Percentiles rank a stretch among this genome's conserved stretches.
These are phyloP conservation scores for Caenorhabditis sp. DNA, from an alignment of 2,888 invertebrate species.

Conservation along the genomic window DNA sequence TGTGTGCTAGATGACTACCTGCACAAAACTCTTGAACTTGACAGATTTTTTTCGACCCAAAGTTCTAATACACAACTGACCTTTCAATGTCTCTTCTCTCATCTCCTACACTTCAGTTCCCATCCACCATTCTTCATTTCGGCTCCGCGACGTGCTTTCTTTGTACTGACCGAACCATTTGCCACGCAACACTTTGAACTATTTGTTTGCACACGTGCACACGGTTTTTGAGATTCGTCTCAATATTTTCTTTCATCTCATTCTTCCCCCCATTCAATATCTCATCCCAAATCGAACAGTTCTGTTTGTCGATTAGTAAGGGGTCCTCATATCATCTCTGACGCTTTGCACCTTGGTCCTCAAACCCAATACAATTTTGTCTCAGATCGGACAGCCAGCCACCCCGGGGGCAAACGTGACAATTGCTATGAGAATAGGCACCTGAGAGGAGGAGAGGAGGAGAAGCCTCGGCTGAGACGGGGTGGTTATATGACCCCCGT, in stretches of 20 bases:
- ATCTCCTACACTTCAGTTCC: not conserved
- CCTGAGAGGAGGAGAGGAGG: not conserved
- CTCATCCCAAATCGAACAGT: too few species aligned
- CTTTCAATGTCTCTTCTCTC: not conserved
- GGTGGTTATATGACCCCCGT: slow-evolving; percentile 33
- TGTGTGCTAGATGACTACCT: too few species aligned
- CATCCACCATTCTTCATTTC: not conserved
- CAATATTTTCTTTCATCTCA: too few species aligned
- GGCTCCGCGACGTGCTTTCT: not conserved
- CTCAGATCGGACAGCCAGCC: slow-evolving; percentile 57
- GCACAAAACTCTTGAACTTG: too few species aligned
- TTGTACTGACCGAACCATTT: slow-evolving; percentile 58
- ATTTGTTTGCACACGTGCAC: slow-evolving; percentile 60
- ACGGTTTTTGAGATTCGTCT: slow-evolving; percentile 30
- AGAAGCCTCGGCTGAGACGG: slow-evolving; percentile 33
- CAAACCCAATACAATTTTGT: slow-evolving; percentile 23
- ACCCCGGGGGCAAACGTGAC: slow-evolving; percentile 59
- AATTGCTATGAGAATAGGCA: slow-evolving; percentile 43
- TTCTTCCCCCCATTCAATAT: not conserved
- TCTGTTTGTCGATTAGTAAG: not conserved
- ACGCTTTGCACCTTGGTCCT: slow-evolving; percentile 65
- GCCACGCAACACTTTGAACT: slow-evolving; percentile 57
- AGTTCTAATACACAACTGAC: not conserved
- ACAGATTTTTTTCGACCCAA: too few species aligned
- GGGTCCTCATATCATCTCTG: slow-evolving; percentile 42